Conservation (phyloP, 30 jellyfish, hydroid and myxozoan species). For the Nemopilema nomurai region DNA sequence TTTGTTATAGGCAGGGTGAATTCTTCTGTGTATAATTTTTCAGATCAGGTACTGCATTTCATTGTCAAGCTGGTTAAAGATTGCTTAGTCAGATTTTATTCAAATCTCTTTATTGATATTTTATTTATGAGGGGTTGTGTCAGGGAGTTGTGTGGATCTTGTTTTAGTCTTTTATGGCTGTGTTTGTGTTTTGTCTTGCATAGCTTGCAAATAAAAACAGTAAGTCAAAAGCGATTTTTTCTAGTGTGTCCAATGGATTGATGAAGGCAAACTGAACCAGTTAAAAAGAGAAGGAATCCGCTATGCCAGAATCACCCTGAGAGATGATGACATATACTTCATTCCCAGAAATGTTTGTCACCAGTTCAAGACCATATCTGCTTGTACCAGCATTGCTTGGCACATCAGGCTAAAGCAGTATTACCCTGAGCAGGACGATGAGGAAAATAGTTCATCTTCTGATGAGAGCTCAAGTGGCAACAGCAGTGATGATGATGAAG, state of each 20-base stretch:
- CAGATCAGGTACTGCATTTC: no score
- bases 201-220: no score
- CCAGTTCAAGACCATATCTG: constrained; percentile 96
- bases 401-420: constrained; percentile 92
- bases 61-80: no score
- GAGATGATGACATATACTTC: constrained; percentile 92
- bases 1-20: no score
- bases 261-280: constrained; percentile 95
- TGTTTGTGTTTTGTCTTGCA: no score
- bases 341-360: constrained; percentile 97
- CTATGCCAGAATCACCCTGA: constrained; percentile 79
- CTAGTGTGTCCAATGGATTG: constrained; percentile 98
- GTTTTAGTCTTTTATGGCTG: no score
- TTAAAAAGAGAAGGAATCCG: constrained; percentile 96
- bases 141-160: no score
- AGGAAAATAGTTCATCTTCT: constrained; percentile 27
- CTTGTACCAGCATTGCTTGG: constrained; percentile 98
- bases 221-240: background rate
- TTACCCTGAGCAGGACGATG: constrained; percentile 69
- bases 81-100: no score
- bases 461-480: constrained; percentile 43
- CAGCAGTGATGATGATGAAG: constrained; percentile 44
- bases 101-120: no score
- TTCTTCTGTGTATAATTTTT: no score
- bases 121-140: no score